Evolutionary conservation across 2,888 invertebrate species (phyloP).

Genomic region (Calameuta filiformis): DNA sequence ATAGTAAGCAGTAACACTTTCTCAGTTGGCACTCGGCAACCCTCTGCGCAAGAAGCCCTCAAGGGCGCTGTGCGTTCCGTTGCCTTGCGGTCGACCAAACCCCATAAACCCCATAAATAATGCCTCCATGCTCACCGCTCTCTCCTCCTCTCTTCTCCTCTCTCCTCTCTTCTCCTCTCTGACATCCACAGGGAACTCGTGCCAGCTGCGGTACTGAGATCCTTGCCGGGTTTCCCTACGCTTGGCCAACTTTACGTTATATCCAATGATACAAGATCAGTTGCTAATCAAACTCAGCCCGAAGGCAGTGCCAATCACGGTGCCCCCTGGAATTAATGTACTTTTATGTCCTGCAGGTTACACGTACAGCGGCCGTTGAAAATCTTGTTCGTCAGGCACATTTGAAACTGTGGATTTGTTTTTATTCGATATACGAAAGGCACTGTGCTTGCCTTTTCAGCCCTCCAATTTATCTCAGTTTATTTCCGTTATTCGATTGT

Average conservation of each 20-base stretch:
- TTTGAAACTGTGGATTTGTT: too few species aligned
- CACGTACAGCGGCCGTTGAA: too few species aligned
- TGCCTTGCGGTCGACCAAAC: conserved; percentile 51
- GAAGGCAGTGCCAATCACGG: too few species aligned
- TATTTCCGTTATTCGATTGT: conserved; percentile 23
- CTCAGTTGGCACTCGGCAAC: conserved; percentile 47
- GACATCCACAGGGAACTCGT: conserved; percentile 34
- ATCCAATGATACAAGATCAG: too few species aligned
- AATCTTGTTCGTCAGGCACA: too few species aligned
- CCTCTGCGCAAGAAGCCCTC: conserved; percentile 33
- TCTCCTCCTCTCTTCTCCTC: conserved; percentile 14
- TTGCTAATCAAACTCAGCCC: too few species aligned
- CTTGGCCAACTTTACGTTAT: too few species aligned
- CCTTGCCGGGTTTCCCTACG: too few species aligned
- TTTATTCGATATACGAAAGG: too few species aligned
- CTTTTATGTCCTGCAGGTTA: too few species aligned
- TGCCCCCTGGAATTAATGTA: too few species aligned
- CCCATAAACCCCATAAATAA: conserved; percentile 56
- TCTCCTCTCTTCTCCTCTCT: conserved; percentile 14
- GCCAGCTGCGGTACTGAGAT: conserved; percentile 1
- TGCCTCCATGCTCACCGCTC: conserved; percentile 30
- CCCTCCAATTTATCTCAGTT: conserved; percentile 20
- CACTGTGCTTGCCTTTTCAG: too few species aligned
- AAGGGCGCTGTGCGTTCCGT: conserved; percentile 45
- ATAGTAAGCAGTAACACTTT: conserved; percentile 49